Conservation (phyloP, 53 echinoderm and acorn worm genomes). For the Arbacia lixula region DNA sequence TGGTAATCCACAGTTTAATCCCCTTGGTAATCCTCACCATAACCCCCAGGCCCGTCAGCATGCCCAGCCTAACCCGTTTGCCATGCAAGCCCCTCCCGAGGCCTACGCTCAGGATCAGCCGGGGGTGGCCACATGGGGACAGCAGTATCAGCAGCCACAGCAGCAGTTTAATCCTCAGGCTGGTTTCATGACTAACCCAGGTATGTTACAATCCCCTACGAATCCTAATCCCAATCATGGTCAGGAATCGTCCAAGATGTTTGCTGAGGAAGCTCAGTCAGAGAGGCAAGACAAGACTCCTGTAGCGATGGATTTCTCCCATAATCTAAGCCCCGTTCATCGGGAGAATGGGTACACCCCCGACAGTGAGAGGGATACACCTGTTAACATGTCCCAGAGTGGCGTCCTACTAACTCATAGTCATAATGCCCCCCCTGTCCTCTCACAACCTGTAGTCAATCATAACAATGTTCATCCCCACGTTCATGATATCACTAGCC, state of each 20-base stretch:
- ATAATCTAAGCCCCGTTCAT: constrained; percentile 66
- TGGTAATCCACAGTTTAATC: constrained; percentile 59
- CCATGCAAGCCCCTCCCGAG: constrained; percentile 34
- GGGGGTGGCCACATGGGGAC: constrained; percentile 55
- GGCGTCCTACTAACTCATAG: constrained; percentile 36
- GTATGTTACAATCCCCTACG: constrained; percentile 66
- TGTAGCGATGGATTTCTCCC: constrained; percentile 64
- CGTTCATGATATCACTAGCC: constrained; percentile 1
- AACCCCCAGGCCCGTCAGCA: constrained; percentile 2
- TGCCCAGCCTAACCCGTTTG: constrained; percentile 43
- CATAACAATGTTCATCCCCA: not conserved
- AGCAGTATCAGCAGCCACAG: constrained; percentile 11
- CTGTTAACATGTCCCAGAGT: constrained; percentile 29
- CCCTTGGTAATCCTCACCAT: constrained; percentile 56
- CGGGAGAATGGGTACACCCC: constrained; percentile 27
- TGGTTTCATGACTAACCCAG: constrained; percentile 63
- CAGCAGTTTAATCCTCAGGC: constrained; percentile 19
- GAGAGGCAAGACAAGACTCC: constrained; percentile 61
- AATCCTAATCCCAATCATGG: constrained; percentile 62
- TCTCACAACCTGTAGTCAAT: constrained; percentile 1
- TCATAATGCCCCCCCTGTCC: constrained; percentile 22
- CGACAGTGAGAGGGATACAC: constrained; percentile 9
- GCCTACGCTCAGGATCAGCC: constrained; percentile 47
- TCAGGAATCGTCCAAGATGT: constrained; percentile 76
- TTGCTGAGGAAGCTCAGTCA: constrained; percentile 66